These are phyloP conservation scores for Sphaerophoria taeniata DNA, from an alignment of 2,888 invertebrate genomes.

Conservation along the genomic window DNA sequence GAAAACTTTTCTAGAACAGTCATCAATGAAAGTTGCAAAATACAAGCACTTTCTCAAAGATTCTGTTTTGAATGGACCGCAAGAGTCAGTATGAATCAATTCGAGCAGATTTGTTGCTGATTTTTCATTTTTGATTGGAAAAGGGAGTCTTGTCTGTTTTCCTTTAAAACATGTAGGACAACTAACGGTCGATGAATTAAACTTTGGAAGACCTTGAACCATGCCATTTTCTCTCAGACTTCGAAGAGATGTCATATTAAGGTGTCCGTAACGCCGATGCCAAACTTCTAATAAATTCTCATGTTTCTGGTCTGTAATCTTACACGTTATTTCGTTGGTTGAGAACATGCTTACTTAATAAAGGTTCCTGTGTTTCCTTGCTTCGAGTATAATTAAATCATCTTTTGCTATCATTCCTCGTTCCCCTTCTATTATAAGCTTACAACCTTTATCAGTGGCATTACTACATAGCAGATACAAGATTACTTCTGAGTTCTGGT, in stretches of 20 bases:
- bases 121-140: not conserved
- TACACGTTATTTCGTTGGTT: too few species aligned
- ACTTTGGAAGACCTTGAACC: not conserved
- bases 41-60: slow-evolving; percentile 2
- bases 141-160: slow-evolving; percentile 1
- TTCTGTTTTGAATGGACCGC: not conserved
- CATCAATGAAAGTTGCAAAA: slow-evolving; percentile 9
- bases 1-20: slow-evolving; percentile 24
- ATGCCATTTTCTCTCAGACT: not conserved
- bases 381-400: not conserved
- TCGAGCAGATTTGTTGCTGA: not conserved
- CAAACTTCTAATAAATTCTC: not conserved
- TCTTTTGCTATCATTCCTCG: not conserved
- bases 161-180: slow-evolving; percentile 10
- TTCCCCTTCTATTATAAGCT: slow-evolving; percentile 1
- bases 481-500: slow-evolving; percentile 33
- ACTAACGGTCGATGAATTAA: not conserved
- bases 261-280: not conserved
- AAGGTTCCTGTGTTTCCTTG: not conserved
- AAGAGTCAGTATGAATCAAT: not conserved
- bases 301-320: too few species aligned
- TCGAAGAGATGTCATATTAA: slow-evolving; percentile 3
- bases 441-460: slow-evolving; percentile 5
- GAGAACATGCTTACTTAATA: not conserved
- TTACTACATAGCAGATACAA: slow-evolving; percentile 31